These are phyloP conservation scores for Zapornia atra DNA, from an alignment of 2,113 vertebrate genomes.

Conservation along the genomic window DNA sequence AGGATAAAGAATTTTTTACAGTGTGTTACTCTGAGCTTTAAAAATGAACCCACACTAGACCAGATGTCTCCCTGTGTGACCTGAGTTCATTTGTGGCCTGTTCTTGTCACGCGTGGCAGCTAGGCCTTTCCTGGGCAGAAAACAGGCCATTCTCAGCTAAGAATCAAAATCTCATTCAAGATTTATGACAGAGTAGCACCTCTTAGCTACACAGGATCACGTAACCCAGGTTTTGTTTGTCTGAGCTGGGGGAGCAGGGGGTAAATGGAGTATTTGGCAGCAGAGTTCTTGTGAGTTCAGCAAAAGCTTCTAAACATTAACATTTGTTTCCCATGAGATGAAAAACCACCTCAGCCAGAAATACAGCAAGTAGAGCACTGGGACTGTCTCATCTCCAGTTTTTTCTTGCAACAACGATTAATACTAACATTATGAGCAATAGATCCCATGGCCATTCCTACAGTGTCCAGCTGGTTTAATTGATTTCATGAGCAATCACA, in stretches of 20 bases:
- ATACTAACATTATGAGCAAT: background rate
- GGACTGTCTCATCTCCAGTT: background rate
- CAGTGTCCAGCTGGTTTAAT: background rate
- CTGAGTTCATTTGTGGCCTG: background rate
- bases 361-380: background rate
- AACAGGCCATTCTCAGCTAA: background rate
- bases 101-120: background rate
- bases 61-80: background rate
- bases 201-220: background rate
- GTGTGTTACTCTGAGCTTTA: background rate
- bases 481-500: background rate
- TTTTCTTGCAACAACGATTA: background rate
- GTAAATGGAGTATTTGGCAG: background rate
- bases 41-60: background rate
- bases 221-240: background rate
- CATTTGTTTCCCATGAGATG: background rate
- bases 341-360: background rate
- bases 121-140: background rate
- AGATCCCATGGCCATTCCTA: background rate
- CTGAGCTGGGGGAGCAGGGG: background rate
- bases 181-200: background rate
- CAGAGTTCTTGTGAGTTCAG: background rate
- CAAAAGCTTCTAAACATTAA: background rate
- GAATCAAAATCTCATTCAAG: background rate
- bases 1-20: background rate